Evolutionary conservation across 2,888 invertebrate genomes (phyloP).

Genomic region (Cheilosia pagana): DNA sequence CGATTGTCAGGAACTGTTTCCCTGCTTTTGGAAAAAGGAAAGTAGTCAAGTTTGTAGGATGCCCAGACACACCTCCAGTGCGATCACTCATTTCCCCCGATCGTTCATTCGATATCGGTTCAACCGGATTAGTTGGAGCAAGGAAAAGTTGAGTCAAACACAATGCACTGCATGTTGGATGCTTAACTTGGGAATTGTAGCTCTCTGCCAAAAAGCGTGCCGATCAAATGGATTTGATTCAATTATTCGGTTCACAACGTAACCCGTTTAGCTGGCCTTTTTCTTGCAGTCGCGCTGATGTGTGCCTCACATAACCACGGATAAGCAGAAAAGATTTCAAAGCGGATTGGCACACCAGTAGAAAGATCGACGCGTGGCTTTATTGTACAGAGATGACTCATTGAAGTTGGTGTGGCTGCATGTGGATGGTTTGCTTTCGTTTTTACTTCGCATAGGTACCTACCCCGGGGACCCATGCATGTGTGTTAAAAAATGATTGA

Average conservation of each 20-base stretch:
- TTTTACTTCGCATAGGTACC: no score
- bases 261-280: slow-evolving; percentile 45
- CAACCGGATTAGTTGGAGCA: slow-evolving; percentile 7
- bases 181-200: slow-evolving; percentile 25
- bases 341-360: no score
- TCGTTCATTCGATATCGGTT: background rate
- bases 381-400: no score
- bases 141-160: slow-evolving; percentile 31
- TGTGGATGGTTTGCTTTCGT: no score
- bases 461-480: no score
- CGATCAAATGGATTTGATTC: slow-evolving; percentile 43
- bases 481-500: background rate
- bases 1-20: background rate
- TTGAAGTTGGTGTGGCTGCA: no score
- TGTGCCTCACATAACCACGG: no score
- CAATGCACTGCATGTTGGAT: background rate
- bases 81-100: background rate
- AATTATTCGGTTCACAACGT: slow-evolving; percentile 7
- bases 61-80: slow-evolving; percentile 5
- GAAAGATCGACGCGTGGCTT: no score
- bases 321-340: no score
- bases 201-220: slow-evolving; percentile 26
- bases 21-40: no score
- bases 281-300: no score
- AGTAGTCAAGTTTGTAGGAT: slow-evolving; percentile 4